Conservation (phyloP, 2,888 invertebrate species). For the Dioctria linearis region DNA sequence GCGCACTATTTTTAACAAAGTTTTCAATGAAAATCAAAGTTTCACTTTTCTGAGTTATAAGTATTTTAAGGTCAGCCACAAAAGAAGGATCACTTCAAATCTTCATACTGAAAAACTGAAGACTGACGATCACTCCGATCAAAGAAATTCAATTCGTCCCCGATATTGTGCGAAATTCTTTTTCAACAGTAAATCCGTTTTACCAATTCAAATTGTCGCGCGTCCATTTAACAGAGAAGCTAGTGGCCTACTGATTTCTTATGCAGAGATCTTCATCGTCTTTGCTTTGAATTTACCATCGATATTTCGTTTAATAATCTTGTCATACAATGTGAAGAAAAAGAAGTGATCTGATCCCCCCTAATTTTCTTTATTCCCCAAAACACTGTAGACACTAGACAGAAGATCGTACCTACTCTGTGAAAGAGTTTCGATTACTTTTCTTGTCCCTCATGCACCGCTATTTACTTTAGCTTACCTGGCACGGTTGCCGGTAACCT, state of each 20-base stretch:
- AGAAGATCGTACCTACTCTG: neutral
- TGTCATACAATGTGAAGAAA: slow-evolving; percentile 40
- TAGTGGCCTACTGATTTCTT: slow-evolving; percentile 59
- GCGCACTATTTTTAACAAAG: neutral
- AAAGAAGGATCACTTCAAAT: slow-evolving; percentile 16
- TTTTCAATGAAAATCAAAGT: neutral
- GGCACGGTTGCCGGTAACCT: slow-evolving; percentile 10
- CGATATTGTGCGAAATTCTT: slow-evolving; percentile 29
- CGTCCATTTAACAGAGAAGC: slow-evolving; percentile 57
- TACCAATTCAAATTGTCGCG: slow-evolving; percentile 35
- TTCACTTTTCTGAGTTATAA: neutral
- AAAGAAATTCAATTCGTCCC: slow-evolving; percentile 11
- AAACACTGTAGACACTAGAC: neutral
- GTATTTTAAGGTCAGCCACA: slow-evolving; percentile 6
- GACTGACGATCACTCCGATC: slow-evolving; percentile 16
- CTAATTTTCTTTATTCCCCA: slow-evolving; percentile 16
- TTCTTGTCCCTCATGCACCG: slow-evolving; percentile 18
- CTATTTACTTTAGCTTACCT: slow-evolving; percentile 14
- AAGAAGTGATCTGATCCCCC: slow-evolving; percentile 27
- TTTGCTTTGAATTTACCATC: slow-evolving; percentile 42
- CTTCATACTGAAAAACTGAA: slow-evolving; percentile 13
- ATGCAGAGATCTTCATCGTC: slow-evolving; percentile 42
- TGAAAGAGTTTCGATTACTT: neutral
- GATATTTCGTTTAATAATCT: slow-evolving; percentile 45
- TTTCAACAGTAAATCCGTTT: slow-evolving; percentile 19